phyloP scores from a whole-genome alignment of 2,797 vertebrate species.

The Cryptoprocta ferox region DNA sequence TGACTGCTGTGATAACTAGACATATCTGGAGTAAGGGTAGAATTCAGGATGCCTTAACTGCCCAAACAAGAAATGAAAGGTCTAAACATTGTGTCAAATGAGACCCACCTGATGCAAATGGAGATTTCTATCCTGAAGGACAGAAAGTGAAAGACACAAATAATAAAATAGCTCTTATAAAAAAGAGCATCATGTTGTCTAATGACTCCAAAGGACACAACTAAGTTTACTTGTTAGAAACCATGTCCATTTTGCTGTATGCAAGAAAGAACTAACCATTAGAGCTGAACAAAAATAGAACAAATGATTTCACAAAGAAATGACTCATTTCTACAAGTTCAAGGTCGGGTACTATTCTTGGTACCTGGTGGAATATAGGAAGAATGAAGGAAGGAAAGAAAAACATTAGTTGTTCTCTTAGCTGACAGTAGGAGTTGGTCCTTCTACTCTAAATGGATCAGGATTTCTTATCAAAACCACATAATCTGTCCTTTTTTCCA shows the following conservation, averaged over 20 bases:
- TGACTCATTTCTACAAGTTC: not conserved
- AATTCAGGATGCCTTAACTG: not conserved
- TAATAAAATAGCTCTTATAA: not conserved
- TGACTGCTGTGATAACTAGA: not conserved
- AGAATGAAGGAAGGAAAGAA: not conserved
- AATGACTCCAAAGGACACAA: not conserved
- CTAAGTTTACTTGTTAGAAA: not conserved
- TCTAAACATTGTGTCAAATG: not conserved
- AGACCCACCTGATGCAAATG: not conserved
- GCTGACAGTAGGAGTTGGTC: not conserved
- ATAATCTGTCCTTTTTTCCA: not conserved
- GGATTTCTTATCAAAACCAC: slow-evolving; percentile 9
- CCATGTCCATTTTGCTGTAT: not conserved
- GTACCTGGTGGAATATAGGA: not conserved
- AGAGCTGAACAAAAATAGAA: not conserved
- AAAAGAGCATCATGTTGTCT: not conserved
- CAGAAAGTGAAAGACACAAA: not conserved
- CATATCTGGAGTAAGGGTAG: not conserved
- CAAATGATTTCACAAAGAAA: not conserved
- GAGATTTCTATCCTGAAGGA: not conserved
- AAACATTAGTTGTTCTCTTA: not conserved
- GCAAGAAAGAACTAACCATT: not conserved
- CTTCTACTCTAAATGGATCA: not conserved
- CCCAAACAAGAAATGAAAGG: not conserved
- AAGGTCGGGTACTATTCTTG: not conserved